Percentiles rank a stretch among this genome's conserved stretches.
These are phyloP conservation scores for Drosophila ficusphila DNA, from an alignment of 1,140 invertebrate species.

Conservation along the genomic window DNA sequence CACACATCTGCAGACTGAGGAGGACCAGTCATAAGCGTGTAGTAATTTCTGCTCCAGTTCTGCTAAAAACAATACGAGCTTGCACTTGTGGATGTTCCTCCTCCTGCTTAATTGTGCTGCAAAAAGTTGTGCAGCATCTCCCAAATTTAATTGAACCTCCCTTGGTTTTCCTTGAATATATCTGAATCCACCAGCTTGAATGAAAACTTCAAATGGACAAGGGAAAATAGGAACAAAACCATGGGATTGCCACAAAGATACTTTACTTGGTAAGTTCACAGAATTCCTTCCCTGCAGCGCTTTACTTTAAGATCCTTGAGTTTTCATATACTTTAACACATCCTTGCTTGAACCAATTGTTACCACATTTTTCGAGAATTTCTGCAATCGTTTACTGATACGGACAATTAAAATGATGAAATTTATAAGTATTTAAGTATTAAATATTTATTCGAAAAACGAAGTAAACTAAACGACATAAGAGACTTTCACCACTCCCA, in stretches of 20 bases:
- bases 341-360: too few relatives aligned
- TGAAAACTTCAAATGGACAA: constrained; percentile 20
- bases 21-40: constrained; percentile 43
- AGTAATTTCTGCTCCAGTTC: constrained; percentile 66
- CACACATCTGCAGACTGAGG: constrained; percentile 4
- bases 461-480: too few relatives aligned
- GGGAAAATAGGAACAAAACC: constrained; percentile 1
- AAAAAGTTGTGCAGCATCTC: not conserved
- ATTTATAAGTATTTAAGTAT: too few relatives aligned
- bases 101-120: constrained; percentile 1
- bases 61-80: constrained; percentile 13
- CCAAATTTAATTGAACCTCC: not conserved
- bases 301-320: too few relatives aligned
- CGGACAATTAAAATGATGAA: too few relatives aligned
- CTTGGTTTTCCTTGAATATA: not conserved
- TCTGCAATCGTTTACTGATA: too few relatives aligned
- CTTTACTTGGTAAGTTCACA: not conserved
- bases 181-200: constrained; percentile 3
- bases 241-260: not conserved
- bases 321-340: too few relatives aligned
- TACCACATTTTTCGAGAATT: too few relatives aligned
- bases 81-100: not conserved
- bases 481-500: not conserved
- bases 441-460: too few relatives aligned
- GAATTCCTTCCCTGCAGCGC: too few relatives aligned